Evolutionary conservation across 2,888 invertebrate species (phyloP).

Genomic region (Ophioninae sp.): DNA sequence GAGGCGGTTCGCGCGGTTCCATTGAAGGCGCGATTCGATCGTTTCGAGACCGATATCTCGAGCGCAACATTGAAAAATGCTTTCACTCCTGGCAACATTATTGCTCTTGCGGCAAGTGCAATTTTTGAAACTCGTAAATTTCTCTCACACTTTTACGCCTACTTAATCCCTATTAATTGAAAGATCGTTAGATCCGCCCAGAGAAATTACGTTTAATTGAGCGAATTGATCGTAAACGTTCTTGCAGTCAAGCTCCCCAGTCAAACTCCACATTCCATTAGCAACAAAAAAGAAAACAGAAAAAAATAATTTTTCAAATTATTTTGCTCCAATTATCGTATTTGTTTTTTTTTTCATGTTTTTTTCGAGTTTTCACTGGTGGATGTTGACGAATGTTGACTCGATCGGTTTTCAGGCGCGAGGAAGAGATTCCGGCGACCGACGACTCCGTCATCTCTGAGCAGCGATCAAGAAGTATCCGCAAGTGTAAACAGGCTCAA

Average conservation of each 20-base stretch:
- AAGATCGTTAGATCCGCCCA: neutral
- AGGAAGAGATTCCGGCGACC: conserved; percentile 87
- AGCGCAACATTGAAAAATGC: neutral
- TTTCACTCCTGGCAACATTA: neutral
- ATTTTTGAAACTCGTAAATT: neutral
- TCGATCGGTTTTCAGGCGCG: conserved; percentile 81
- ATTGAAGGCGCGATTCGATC: neutral
- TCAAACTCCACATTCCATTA: neutral
- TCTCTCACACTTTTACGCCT: neutral
- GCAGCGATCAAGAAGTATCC: conserved; percentile 84
- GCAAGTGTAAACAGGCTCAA: conserved; percentile 86
- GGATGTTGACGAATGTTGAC: conserved; percentile 50
- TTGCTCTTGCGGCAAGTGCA: neutral
- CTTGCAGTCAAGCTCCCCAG: neutral
- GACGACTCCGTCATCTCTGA: conserved; percentile 82
- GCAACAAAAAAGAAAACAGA: too few relatives aligned
- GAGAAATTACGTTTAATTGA: neutral
- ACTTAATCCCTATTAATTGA: neutral
- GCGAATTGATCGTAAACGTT: neutral
- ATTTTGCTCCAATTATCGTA: too few relatives aligned
- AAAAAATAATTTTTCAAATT: too few relatives aligned
- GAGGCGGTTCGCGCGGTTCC: neutral
- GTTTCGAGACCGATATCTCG: neutral
- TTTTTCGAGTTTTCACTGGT: neutral
- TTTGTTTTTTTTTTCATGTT: too few relatives aligned